Base-by-base conservation (phyloP, 1,140 invertebrate species). In the Drosophila grimshawi region DNA sequence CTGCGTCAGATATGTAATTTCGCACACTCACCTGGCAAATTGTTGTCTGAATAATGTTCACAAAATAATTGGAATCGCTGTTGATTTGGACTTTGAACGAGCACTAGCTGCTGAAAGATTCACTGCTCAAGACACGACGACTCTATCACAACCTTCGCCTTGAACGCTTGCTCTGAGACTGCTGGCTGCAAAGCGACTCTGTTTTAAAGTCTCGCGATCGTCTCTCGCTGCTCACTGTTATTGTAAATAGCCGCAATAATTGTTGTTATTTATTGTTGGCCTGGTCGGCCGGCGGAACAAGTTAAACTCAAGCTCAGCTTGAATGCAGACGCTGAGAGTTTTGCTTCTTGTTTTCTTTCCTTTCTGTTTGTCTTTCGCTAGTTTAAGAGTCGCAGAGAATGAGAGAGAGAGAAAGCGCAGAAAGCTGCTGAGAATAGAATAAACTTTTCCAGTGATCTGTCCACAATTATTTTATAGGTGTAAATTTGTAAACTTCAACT, bases 101-200 rank as follows among this genome's bases (percentile, higher is more conserved):
- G 3, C 3, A n/a, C 39, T 85, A 53, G 56, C 61, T 62, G 63
- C 37, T 52, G 30, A 19, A 35, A 61, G 48, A 70, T 67, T 48
- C 59, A 32, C 61, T 27, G 37, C 48, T n/a, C 33, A 62, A 56
- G 39, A 62, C 41, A 48, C 39, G 59, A 43, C 39, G 63, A 52
- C 32, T 60, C 48, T 61, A 55, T 56, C 68, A 90, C 89, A 91
- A 92, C 90, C 90, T 92, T 92, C 90, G 86, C 90, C 86, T 92
- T 92, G 90, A 82, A 92, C 83, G 83, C 72, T 74, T 76, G 72
- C 66, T 74, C 69, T 62, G 68, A 78, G 83, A 92, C 90, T 92
- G 90, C 90, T 92, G 90, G 73, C 64, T 71, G 67, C 33, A 61
- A 51, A 74, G 46, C 43, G 39, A 43, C 56, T 49, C 52, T 78